Evolutionary conservation across 1,140 invertebrate genomes (phyloP), one percentile per base, ranked within the genome.

Genomic region (Steinernema feltiae): DNA sequence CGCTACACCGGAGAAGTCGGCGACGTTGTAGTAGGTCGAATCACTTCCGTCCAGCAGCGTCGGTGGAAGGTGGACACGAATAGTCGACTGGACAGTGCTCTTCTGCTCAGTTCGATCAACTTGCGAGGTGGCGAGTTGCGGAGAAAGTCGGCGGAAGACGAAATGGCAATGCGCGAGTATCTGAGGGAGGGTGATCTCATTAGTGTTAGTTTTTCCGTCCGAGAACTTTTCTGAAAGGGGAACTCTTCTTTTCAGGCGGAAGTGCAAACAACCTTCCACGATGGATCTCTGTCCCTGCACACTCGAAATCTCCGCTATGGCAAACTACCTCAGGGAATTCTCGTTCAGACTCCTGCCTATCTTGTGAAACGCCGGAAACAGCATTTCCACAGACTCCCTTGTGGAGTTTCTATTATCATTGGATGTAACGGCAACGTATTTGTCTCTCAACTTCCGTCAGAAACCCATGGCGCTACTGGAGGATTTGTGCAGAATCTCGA

Each of bases 261-360:
- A 90, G 95, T 98, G 0, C 93, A 98, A 86, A 94, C 91, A 87
- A 90, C 95, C 24, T 94, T 92, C 86, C 89, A 91, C 41, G 96
- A 99, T 89, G 94, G 96, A 24, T 91, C 93, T 1, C 86, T 99
- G 1, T 94, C 93, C 0, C 88, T 99, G 24, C 95, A 99, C 84
- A 97, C 96, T 0, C 90, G 97, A 87, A 97, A 93, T 88, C 90
- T 97, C 48, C 97, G 96, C 85, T 99, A 98, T 90, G 97, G 97
- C 69, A 99, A 96, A 89, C 87, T 93, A 2, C 90, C 91, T 0
- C 93, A 96, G 87, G 97, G 97, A 7, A 90, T 92, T 27, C 88
- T 99, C 77, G 88, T 99, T 29, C 72, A 79, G 73, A 94, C 99
- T 0, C 92, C 93, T 27, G 93, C 95, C 2, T 92, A 92, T n/a